Evolutionary conservation across 1,140 invertebrate genomes (phyloP).

Genomic region (Ganaspis sp.): DNA sequence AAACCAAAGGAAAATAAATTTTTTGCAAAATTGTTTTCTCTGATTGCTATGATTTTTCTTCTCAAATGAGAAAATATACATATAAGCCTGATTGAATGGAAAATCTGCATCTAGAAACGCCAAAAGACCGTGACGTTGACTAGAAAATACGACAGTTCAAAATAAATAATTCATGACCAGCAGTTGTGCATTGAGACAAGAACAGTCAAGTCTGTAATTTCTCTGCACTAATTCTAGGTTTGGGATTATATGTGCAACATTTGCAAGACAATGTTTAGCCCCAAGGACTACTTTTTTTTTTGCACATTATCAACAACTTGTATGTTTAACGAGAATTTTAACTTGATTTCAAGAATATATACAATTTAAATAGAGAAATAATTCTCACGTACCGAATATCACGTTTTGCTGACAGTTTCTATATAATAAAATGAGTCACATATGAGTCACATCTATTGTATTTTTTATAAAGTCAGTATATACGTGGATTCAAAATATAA

Average conservation of each 20-base stretch:
- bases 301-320: background rate
- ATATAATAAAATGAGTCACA: too few species aligned
- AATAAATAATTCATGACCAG: constrained; percentile 17
- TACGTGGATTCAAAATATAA: too few species aligned
- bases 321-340: background rate
- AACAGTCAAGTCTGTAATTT: constrained; percentile 12
- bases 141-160: background rate
- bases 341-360: background rate
- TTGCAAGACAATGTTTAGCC: constrained; percentile 13
- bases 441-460: too few species aligned
- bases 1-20: too few species aligned
- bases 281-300: background rate
- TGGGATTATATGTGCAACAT: background rate
- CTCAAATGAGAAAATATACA: background rate
- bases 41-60: too few species aligned
- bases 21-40: too few species aligned
- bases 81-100: background rate
- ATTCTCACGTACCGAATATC: background rate
- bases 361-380: background rate
- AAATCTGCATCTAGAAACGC: background rate
- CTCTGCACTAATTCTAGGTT: background rate
- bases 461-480: too few species aligned
- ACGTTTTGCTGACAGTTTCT: too few species aligned
- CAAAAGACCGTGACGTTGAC: background rate
- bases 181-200: background rate